A percentile compares a stretch with the other conserved stretches of the same genome.
These are phyloP conservation scores for Cybosia mesomella DNA, from an alignment of 2,888 invertebrate genomes.

Conservation along the genomic window DNA sequence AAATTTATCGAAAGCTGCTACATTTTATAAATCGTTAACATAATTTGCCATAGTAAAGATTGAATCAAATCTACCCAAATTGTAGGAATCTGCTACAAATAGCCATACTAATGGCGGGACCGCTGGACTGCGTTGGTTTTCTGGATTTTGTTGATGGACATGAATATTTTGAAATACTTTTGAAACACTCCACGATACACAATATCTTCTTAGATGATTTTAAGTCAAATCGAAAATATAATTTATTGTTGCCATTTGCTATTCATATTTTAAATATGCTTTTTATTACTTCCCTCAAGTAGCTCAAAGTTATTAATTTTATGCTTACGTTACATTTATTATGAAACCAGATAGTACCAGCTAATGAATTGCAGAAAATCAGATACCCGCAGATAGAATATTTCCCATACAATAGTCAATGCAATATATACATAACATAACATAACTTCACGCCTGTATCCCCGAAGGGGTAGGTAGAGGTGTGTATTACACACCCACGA, in stretches of 20 bases:
- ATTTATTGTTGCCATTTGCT: background rate
- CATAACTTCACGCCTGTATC: no score
- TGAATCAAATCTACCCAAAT: conserved; percentile 2
- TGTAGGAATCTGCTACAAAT: conserved; percentile 1
- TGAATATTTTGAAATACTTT: background rate
- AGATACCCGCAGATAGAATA: no score
- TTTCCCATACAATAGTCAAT: no score
- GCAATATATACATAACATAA: no score
- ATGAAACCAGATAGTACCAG: no score
- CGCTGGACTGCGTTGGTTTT: background rate
- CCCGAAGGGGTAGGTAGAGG: no score
- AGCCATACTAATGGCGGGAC: background rate
- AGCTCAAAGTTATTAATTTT: background rate
- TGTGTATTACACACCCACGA: no score
- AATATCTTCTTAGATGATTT: background rate
- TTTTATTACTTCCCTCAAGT: no score
- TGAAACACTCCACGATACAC: background rate
- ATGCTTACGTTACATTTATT: background rate
- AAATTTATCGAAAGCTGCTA: background rate
- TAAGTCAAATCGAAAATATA: background rate
- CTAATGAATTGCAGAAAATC: no score
- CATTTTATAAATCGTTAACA: background rate
- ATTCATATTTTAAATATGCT: no score
- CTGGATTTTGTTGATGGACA: background rate
- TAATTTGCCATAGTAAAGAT: background rate